Percentiles rank a stretch among this genome's conserved stretches.
phyloP scores from a whole-genome alignment of 2,113 vertebrate species.

The Rana temporaria region DNA sequence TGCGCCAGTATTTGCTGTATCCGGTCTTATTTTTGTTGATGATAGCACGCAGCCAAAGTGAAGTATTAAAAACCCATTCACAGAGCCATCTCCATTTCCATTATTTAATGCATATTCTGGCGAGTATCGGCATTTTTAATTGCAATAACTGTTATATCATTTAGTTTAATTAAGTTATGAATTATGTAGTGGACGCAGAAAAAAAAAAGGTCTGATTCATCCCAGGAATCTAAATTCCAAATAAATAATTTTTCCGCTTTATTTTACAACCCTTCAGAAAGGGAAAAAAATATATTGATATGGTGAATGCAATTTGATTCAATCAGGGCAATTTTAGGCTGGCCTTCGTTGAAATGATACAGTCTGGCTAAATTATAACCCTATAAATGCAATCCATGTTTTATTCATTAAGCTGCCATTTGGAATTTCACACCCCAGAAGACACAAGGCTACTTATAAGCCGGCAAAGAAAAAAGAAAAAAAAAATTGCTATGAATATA shows the following conservation, averaged over 20 bases:
- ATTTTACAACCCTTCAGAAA: slow-evolving; percentile 38
- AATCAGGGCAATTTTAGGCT: slow-evolving; percentile 43
- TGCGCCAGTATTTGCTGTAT: background rate
- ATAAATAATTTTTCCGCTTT: slow-evolving; percentile 40
- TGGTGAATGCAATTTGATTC: slow-evolving; percentile 38
- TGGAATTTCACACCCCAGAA: slow-evolving; percentile 54
- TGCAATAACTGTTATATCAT: slow-evolving; percentile 40
- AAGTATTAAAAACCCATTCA: background rate
- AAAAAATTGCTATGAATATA: slow-evolving; percentile 46
- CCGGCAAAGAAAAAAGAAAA: background rate
- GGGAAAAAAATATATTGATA: slow-evolving; percentile 40
- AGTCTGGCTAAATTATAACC: slow-evolving; percentile 55
- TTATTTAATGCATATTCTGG: slow-evolving; percentile 27
- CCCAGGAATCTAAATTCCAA: slow-evolving; percentile 20
- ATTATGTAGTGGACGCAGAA: slow-evolving; percentile 22
- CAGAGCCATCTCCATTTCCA: background rate
- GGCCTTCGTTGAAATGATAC: slow-evolving; percentile 50
- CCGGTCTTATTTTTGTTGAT: background rate
- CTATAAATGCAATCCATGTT: slow-evolving; percentile 55
- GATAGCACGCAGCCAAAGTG: background rate
- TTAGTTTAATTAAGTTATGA: slow-evolving; percentile 45
- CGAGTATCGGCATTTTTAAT: slow-evolving; percentile 38
- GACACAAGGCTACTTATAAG: slow-evolving; percentile 55
- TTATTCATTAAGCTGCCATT: slow-evolving; percentile 55
- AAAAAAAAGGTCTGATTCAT: slow-evolving; percentile 17